phyloP scores from a whole-genome alignment of 1,140 invertebrate species.

The Lerema accius region DNA sequence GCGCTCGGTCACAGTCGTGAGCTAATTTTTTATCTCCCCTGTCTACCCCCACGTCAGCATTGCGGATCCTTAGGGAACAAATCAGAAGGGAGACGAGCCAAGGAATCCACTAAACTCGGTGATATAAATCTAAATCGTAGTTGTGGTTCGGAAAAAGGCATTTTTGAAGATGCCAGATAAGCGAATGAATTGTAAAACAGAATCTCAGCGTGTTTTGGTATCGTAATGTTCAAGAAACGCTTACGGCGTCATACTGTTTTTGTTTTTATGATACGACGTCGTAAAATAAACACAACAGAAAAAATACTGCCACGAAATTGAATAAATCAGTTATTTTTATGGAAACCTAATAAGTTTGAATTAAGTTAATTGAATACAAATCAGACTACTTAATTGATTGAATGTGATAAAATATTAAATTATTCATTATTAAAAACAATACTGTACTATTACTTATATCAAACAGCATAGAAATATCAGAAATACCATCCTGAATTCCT shows the following conservation, averaged over 20 bases:
- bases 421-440: too few relatives aligned
- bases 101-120: conserved; percentile 37
- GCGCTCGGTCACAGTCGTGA: conserved; percentile 52
- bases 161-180: conserved; percentile 29
- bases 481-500: conserved; percentile 9
- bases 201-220: conserved; percentile 2
- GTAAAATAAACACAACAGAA: background rate
- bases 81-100: conserved; percentile 53
- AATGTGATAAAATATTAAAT: too few relatives aligned
- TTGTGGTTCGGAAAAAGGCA: conserved; percentile 36
- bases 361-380: too few relatives aligned
- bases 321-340: too few relatives aligned
- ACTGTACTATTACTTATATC: too few relatives aligned
- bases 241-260: background rate
- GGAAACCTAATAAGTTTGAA: too few relatives aligned
- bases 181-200: conserved; percentile 22
- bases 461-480: too few relatives aligned
- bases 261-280: background rate
- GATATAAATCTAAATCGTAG: conserved; percentile 49
- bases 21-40: conserved; percentile 72
- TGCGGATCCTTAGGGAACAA: conserved; percentile 57
- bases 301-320: too few relatives aligned
- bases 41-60: conserved; percentile 50
- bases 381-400: too few relatives aligned
- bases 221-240: background rate